Evolutionary conservation across 2,888 invertebrate genomes (phyloP), one percentile per base, ranked within the genome.

Genomic region (Mallateleia sp.): DNA sequence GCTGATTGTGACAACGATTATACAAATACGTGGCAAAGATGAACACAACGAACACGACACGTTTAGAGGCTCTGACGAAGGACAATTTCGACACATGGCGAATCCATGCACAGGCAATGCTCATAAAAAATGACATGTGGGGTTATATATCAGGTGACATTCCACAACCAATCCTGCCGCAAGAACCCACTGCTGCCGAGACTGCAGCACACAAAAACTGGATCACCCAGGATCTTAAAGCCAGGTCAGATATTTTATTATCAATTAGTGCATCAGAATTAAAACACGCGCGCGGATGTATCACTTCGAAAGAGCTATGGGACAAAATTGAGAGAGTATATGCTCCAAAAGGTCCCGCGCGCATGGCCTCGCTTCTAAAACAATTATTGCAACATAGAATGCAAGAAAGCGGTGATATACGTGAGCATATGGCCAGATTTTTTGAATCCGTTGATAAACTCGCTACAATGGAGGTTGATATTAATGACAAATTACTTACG

Each of bases 391-490:
- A 72, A 14, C 66, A 52, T 3, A 83, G 75, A 60, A 69, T 50
- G 77, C 75, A 8, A 85, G 71, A 69, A 24, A 72, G 84, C 6
- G 87, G 67, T 2, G 82, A 88, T 64, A 34, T 88, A 15, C 22
- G 74, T 11, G 75, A 88, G 20, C 86, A 90, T 42, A 45, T 85
- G 18, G 28, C 64, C 6, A 58, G 69, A 42, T 89, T 87, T 54
- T 89, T 82, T 28, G 88, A 88, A n/a, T 62, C 84, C 6, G 85
- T 90, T 22, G 88, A 90, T 50, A 90, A 88, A 50, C 62, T 90
- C 3, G 47, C 54, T 2, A 54, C 71, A 3, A 88, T 90, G 88
- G 83, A 86, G 9, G 69, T 89, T 8, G 66, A 78, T 0, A 81
- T 90, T 7, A 81, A 87, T 34, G 34, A 47, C 11, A 85, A 89